These are phyloP conservation scores for Artemisiospiza belli DNA, from an alignment of 2,113 vertebrate genomes.

Conservation along the genomic window DNA sequence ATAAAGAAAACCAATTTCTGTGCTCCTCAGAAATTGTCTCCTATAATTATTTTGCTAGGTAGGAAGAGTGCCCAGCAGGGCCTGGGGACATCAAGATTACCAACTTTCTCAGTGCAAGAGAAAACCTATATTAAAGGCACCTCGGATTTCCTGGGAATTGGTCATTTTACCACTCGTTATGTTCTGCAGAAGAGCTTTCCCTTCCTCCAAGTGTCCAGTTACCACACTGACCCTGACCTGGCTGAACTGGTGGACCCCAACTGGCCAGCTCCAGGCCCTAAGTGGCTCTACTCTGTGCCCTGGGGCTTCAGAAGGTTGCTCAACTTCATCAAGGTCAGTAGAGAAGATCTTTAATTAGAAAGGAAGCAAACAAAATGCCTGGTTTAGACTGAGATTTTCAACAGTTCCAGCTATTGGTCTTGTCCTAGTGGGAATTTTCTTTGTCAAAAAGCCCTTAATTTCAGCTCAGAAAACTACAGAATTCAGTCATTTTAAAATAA, in stretches of 20 bases:
- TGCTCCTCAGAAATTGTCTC: not conserved
- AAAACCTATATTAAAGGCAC: conserved; percentile 91
- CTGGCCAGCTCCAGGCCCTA: conserved; percentile 87
- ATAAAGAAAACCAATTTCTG: not conserved
- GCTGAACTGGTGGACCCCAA: conserved; percentile 88
- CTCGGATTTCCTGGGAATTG: conserved; percentile 89
- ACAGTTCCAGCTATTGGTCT: not conserved
- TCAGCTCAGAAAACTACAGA: not conserved
- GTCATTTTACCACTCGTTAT: conserved; percentile 90
- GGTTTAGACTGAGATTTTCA: not conserved
- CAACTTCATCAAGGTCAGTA: conserved; percentile 90
- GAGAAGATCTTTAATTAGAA: not conserved
- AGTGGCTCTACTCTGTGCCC: conserved; percentile 87
- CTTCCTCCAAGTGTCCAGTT: conserved; percentile 75
- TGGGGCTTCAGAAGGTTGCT: conserved; percentile 92
- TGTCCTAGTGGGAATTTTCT: not conserved
- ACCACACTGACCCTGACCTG: conserved; percentile 84
- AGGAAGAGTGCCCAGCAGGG: conserved; percentile 88
- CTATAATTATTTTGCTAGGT: conserved; percentile 64
- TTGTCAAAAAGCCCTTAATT: not conserved
- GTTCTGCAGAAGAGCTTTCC: conserved; percentile 83
- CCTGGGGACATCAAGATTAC: conserved; percentile 83
- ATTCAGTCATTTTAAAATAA: not conserved
- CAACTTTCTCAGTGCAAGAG: conserved; percentile 87
- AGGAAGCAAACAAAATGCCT: not conserved